A percentile compares a stretch with the other conserved stretches of the same genome.
Conservation (phyloP, 2,113 vertebrate genomes). For the Sinocyclocheilus maitianheensis region DNA sequence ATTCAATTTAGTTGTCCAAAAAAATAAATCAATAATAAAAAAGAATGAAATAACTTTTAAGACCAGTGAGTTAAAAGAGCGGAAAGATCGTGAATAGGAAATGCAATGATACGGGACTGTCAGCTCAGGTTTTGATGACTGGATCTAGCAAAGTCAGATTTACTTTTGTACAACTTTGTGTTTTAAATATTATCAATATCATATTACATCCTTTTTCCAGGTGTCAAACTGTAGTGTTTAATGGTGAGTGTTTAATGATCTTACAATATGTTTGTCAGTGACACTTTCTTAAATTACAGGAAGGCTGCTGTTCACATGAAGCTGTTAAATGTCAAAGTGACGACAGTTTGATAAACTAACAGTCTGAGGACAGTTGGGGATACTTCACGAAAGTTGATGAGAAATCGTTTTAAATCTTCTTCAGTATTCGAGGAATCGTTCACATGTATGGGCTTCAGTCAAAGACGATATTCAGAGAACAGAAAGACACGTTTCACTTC, state of each 20-base stretch:
- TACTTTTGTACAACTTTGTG: neutral
- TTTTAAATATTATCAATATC: neutral
- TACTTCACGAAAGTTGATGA: neutral
- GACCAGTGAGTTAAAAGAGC: neutral
- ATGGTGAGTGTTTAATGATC: neutral
- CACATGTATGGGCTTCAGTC: constrained; percentile 38
- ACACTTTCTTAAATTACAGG: constrained; percentile 15
- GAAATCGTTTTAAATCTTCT: neutral
- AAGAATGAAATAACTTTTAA: constrained; percentile 18
- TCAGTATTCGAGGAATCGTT: constrained; percentile 24
- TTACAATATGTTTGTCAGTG: neutral
- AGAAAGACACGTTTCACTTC: constrained; percentile 43
- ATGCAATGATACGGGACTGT: neutral
- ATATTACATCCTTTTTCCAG: neutral
- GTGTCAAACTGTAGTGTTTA: constrained; percentile 3
- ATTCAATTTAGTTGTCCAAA: constrained; percentile 3
- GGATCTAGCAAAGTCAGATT: neutral
- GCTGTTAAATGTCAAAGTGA: constrained; percentile 17
- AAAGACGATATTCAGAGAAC: constrained; percentile 44
- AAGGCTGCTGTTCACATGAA: constrained; percentile 6
- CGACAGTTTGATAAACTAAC: constrained; percentile 12
- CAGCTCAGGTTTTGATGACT: neutral
- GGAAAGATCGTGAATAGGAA: neutral
- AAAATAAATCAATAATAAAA: neutral
- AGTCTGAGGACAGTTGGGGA: constrained; percentile 9